These are phyloP conservation scores for Antheraea pernyi DNA, from an alignment of 1,140 invertebrate species.

Conservation along the genomic window DNA sequence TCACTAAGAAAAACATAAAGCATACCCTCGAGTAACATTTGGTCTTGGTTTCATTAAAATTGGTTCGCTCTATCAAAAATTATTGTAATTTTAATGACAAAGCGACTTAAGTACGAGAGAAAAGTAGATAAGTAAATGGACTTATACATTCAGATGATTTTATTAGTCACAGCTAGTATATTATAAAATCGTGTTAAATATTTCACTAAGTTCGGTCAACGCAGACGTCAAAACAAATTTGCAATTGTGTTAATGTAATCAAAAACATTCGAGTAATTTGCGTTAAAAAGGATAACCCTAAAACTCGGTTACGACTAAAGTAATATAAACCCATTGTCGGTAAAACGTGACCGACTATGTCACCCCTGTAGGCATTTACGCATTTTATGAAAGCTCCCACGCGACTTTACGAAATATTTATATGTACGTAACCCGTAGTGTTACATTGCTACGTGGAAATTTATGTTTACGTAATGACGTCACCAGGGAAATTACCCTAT, in stretches of 20 bases:
- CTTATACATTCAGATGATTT: too few relatives aligned
- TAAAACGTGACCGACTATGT: not conserved
- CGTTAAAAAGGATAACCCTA: not conserved
- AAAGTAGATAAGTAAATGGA: too few relatives aligned
- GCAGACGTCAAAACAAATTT: not conserved
- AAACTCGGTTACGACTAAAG: not conserved
- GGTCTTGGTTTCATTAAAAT: too few relatives aligned
- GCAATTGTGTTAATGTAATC: not conserved
- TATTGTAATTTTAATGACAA: too few relatives aligned
- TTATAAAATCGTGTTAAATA: not conserved
- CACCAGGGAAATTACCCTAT: constrained; percentile 6
- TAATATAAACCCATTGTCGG: not conserved
- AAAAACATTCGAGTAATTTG: not conserved
- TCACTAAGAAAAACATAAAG: too few relatives aligned
- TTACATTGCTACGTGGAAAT: not conserved
- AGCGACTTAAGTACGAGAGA: too few relatives aligned
- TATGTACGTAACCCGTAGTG: constrained; percentile 4
- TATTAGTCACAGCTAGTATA: too few relatives aligned
- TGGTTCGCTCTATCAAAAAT: too few relatives aligned
- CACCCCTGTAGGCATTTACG: not conserved
- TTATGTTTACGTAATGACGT: constrained; percentile 4
- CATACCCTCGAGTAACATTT: too few relatives aligned
- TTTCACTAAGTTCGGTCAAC: not conserved
- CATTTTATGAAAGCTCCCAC: constrained; percentile 9
- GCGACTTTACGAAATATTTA: not conserved